Evolutionary conservation across 2,888 invertebrate genomes (phyloP), one percentile per base, ranked within the genome.

Genomic region (Platynereis dumerilii): DNA sequence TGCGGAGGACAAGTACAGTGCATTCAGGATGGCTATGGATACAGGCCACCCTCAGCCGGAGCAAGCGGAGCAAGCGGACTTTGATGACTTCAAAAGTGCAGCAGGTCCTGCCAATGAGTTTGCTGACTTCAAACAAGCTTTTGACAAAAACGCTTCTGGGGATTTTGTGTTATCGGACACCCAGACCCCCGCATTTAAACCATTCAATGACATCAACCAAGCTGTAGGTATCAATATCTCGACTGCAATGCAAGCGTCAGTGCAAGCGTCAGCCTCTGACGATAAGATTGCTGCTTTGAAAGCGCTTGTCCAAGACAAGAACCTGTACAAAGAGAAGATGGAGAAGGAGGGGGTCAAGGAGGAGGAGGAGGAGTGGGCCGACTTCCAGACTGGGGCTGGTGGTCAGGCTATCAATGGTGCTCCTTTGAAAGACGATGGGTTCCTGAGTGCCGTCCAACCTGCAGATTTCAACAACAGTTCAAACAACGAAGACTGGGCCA

Each of bases 221-320:
- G 48, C 48, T 12, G 48, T n/a, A n/a, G 48, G 22, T 48, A 48
- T 48, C 7, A n/a, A 5, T 7, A 5, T 20, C 7, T 48, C 48
- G 22, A 5, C 22, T 12, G 20, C 48, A 20, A 5, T 20, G 48
- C 17, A 10, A 12, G 42, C 10, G 10, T 12, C 42, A 42, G 12
- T 17, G 12, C 22, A 20, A 12, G 7, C 48, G 27, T 34, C 52
- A 39, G 58, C 34, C 1, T 12, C 26, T 10, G 60, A 60, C 34
- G 45, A 60, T 22, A 65, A 57, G 34, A 22, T 60, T 26, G 29
- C 56, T 1, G 64, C 60, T 5, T 60, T 67, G 42, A 67, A 64
- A 52, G 60, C 67, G 17, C 29, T 67, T 27, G 54, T 67, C 10
- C 24, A 28, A 22, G 60, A 67, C 45, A 48, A 60, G 27, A 64